Evolutionary conservation across 2,797 vertebrate species (phyloP).

Genomic region (Nyctalus aviator): DNA sequence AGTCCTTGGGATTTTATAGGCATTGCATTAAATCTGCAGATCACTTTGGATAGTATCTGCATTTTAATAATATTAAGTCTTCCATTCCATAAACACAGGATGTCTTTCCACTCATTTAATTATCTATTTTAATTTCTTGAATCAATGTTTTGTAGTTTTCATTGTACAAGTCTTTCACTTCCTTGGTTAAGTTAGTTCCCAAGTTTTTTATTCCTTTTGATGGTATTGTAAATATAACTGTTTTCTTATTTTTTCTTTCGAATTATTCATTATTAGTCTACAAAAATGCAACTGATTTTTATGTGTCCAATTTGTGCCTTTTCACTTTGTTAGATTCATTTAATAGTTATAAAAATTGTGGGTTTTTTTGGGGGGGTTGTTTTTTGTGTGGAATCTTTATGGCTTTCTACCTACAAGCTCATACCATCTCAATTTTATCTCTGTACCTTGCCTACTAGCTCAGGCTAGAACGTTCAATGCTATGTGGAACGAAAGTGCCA

Average conservation of each 20-base stretch:
- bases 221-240: not conserved
- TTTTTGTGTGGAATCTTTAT: not conserved
- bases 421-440: not conserved
- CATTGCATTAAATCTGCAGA: not conserved
- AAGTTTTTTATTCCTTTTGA: not conserved
- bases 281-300: not conserved
- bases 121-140: not conserved
- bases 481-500: not conserved
- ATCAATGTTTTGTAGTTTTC: not conserved
- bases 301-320: not conserved
- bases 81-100: not conserved
- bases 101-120: not conserved
- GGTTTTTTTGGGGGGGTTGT: too few species aligned
- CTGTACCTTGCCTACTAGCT: not conserved
- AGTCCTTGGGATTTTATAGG: not conserved
- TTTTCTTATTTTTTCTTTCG: not conserved
- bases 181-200: not conserved
- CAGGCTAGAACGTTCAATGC: not conserved
- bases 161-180: not conserved
- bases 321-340: not conserved
- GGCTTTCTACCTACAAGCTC: not conserved
- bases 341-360: not conserved
- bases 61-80: not conserved
- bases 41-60: not conserved
- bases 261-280: not conserved